phyloP scores from a whole-genome alignment of 2,113 vertebrate species.

The Clinocottus analis region DNA sequence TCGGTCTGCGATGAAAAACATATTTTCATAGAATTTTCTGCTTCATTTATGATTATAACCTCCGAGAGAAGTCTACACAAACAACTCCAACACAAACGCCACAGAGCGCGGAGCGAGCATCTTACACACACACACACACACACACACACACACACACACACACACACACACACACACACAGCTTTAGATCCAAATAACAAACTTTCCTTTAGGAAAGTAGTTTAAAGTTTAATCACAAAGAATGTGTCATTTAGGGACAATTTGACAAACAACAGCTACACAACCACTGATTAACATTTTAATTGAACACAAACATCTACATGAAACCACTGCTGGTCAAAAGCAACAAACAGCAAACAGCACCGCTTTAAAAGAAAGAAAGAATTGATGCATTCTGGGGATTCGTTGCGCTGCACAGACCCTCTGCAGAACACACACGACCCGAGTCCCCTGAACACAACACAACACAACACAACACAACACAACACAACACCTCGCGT shows the following conservation, averaged over 20 bases:
- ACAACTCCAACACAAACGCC: slow-evolving; percentile 3
- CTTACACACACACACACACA: not conserved
- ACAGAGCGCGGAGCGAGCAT: not conserved
- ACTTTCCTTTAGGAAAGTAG: not conserved
- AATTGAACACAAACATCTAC: not conserved
- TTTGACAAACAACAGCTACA: not conserved
- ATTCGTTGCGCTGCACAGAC: slow-evolving; percentile 11
- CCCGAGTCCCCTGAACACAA: slow-evolving; percentile 32
- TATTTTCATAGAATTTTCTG: slow-evolving; percentile 46
- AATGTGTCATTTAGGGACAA: not conserved
- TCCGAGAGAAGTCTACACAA: slow-evolving; percentile 24
- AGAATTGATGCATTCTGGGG: not conserved
- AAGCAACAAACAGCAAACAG: slow-evolving; percentile 7
- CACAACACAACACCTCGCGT: slow-evolving; percentile 12
- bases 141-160: not conserved
- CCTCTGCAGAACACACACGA: slow-evolving; percentile 24
- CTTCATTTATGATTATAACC: slow-evolving; percentile 34
- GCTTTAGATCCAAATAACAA: slow-evolving; percentile 2
- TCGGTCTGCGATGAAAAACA: slow-evolving; percentile 48
- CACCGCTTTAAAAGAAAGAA: too few species aligned
- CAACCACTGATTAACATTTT: slow-evolving; percentile 1
- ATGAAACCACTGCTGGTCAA: not conserved
- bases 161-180: slow-evolving; percentile 1
- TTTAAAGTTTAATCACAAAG: too few species aligned
- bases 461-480: slow-evolving; percentile 14